phyloP scores from a whole-genome alignment of 1,140 invertebrate species.

The Drosophila ogumai region DNA sequence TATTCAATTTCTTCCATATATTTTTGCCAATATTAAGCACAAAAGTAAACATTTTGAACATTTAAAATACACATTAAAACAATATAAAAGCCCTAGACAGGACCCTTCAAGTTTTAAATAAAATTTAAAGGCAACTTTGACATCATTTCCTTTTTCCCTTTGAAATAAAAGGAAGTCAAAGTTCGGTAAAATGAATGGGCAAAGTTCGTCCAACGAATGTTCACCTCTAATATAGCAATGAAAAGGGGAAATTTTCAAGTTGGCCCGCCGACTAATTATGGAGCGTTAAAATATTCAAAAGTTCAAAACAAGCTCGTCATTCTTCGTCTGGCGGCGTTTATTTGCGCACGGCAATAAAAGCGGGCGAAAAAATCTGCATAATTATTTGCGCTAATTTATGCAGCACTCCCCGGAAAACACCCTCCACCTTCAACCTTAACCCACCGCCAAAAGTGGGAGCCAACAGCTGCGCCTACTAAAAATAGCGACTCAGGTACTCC shows the following conservation, averaged over 20 bases:
- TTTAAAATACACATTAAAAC: not conserved
- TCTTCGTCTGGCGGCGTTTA: conserved; percentile 34
- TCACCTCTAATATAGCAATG: conserved; percentile 20
- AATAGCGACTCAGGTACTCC: conserved; percentile 21
- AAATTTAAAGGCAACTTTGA: conserved; percentile 7
- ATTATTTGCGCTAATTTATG: conserved; percentile 63
- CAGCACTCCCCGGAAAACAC: conserved; percentile 12
- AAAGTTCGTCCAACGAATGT: conserved; percentile 30
- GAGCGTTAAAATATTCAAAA: conserved; percentile 62
- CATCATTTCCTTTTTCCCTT: not conserved
- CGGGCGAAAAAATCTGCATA: conserved; percentile 39
- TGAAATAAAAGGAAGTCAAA: conserved; percentile 6
- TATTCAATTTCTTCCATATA: not conserved
- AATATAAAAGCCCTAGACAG: not conserved
- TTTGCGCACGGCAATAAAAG: conserved; percentile 45
- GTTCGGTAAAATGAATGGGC: conserved; percentile 17
- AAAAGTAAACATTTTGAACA: not conserved
- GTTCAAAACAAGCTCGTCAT: conserved; percentile 42
- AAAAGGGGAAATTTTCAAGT: conserved; percentile 27
- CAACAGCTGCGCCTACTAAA: conserved; percentile 49
- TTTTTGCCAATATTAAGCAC: not conserved
- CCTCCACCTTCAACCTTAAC: not conserved
- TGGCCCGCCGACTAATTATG: conserved; percentile 46
- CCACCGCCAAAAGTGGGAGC: conserved; percentile 8
- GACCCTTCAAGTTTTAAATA: not conserved